Percentiles rank a stretch among this genome's conserved stretches.
These are phyloP conservation scores for Cavia porcellus DNA, from an alignment of 2,113 vertebrate genomes.

Conservation along the genomic window DNA sequence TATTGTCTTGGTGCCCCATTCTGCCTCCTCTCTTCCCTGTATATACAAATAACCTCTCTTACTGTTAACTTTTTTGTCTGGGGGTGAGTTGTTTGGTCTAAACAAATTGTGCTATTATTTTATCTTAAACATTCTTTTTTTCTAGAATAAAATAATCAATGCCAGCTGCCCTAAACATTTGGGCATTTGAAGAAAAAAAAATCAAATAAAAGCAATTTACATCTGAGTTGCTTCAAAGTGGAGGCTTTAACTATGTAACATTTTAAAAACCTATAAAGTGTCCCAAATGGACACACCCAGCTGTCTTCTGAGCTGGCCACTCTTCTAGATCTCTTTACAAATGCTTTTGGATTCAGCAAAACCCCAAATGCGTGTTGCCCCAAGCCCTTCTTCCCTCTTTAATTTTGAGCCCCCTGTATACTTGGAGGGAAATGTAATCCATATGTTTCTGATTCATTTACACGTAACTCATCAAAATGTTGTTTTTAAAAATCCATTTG, in stretches of 20 bases:
- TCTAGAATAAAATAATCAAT: constrained; percentile 74
- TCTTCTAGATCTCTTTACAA: constrained; percentile 58
- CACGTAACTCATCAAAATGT: constrained; percentile 77
- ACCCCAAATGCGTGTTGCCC: constrained; percentile 57
- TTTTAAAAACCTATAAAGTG: constrained; percentile 68
- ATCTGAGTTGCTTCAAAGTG: constrained; percentile 72
- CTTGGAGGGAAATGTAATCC: constrained; percentile 72
- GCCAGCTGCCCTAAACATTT: constrained; percentile 65
- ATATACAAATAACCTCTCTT: constrained; percentile 46
- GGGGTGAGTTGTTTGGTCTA: constrained; percentile 60
- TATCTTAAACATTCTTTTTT: constrained; percentile 63
- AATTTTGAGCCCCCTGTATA: constrained; percentile 72
- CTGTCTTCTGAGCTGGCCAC: constrained; percentile 11
- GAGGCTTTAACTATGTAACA: constrained; percentile 56
- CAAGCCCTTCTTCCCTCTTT: constrained; percentile 66
- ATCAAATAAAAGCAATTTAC: constrained; percentile 57
- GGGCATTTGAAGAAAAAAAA: constrained; percentile 43
- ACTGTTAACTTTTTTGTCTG: constrained; percentile 46
- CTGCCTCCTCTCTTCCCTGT: neutral
- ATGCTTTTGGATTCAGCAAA: constrained; percentile 57
- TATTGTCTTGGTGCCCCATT: neutral
- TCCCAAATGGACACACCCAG: constrained; percentile 13
- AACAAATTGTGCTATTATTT: constrained; percentile 70
- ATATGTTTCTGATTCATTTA: constrained; percentile 80
- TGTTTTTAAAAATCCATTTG: constrained; percentile 74